These are phyloP conservation scores for Plectus sambesii DNA, from an alignment of 1,140 invertebrate genomes.

Conservation along the genomic window DNA sequence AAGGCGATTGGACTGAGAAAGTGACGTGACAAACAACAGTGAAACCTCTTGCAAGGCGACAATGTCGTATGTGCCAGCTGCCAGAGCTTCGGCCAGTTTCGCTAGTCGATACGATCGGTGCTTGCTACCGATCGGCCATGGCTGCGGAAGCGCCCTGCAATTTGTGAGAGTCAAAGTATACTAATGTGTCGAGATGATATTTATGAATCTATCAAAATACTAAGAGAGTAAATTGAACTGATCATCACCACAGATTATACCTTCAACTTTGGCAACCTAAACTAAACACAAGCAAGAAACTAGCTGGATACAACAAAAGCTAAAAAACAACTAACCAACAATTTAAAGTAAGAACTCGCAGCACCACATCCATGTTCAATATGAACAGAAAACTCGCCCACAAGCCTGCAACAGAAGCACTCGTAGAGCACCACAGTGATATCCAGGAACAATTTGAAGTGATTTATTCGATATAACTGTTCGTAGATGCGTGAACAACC, in stretches of 20 bases:
- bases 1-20: conserved; percentile 8
- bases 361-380: conserved; percentile 39
- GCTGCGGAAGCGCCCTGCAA: conserved; percentile 60
- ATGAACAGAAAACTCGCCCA: no score
- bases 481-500: no score
- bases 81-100: conserved; percentile 65
- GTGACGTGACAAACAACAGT: conserved; percentile 16
- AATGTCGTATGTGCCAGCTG: conserved; percentile 60
- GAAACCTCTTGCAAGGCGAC: conserved; percentile 80
- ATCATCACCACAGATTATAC: no score
- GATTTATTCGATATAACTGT: no score
- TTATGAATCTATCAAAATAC: no score
- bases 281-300: conserved; percentile 10
- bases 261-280: conserved; percentile 9
- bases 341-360: conserved; percentile 52
- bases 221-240: no score
- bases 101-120: conserved; percentile 62
- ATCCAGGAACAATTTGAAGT: no score
- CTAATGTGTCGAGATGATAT: conserved; percentile 15
- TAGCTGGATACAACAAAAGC: conserved; percentile 12
- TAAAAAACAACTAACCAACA: conserved; percentile 52
- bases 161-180: conserved; percentile 57
- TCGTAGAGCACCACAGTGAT: no score
- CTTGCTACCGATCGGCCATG: conserved; percentile 51
- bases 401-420: no score